Conservation (phyloP, 2,113 vertebrate species). For the Psilopogon haemacephalus region DNA sequence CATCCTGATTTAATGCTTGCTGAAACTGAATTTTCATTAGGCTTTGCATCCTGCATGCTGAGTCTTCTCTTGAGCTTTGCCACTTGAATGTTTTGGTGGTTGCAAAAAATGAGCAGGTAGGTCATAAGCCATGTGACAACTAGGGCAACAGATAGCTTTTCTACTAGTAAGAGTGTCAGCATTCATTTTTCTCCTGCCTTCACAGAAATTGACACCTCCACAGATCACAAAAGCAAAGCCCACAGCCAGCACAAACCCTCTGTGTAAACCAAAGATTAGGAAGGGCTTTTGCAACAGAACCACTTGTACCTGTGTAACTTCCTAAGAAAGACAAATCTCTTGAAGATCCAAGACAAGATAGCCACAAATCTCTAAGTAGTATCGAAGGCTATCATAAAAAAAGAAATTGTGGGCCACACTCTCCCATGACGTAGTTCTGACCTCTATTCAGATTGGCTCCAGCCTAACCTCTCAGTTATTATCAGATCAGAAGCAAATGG, state of each 20-base stretch:
- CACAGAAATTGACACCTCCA: not conserved
- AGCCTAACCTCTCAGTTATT: not conserved
- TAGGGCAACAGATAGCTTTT: not conserved
- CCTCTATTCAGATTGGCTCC: not conserved
- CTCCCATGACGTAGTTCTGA: not conserved
- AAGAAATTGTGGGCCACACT: constrained; percentile 49
- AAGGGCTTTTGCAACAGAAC: not conserved
- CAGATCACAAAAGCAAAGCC: not conserved
- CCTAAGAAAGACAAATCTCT: not conserved
- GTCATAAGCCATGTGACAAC: not conserved
- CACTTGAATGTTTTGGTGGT: not conserved
- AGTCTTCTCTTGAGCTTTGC: not conserved
- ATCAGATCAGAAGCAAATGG: constrained; percentile 13
- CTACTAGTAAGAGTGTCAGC: not conserved
- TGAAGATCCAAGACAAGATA: constrained; percentile 56
- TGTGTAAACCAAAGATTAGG: not conserved
- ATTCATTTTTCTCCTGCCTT: not conserved
- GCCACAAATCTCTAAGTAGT: not conserved
- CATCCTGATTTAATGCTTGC: not conserved
- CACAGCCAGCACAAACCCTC: not conserved
- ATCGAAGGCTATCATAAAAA: not conserved
- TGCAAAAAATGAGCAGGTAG: not conserved
- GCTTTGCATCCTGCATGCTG: not conserved
- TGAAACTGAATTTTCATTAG: not conserved
- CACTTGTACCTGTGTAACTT: not conserved